Percentiles rank a stretch among this genome's conserved stretches.
Conservation (phyloP, 1,140 invertebrate species). For the Papilio polytes region DNA sequence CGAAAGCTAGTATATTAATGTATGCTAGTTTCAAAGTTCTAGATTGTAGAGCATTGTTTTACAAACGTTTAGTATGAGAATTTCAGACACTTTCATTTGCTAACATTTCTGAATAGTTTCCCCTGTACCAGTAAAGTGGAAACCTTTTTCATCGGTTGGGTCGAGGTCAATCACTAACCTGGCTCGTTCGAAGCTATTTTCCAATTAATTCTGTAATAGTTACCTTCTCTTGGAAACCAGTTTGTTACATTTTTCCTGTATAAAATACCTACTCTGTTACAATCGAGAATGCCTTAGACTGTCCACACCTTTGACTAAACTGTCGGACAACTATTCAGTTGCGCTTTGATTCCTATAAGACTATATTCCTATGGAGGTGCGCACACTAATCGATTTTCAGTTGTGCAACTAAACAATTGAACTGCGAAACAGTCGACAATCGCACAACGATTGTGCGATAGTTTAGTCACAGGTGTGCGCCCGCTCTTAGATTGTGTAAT, state of each 20-base stretch:
- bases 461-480: no score
- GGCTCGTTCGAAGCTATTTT: conserved; percentile 17
- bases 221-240: background rate
- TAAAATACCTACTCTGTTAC: background rate
- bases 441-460: no score
- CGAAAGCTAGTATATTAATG: no score
- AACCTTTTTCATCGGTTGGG: background rate
- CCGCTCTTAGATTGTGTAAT: no score
- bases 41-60: background rate
- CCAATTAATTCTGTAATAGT: conserved; percentile 21
- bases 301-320: no score
- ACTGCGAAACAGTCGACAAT: no score
- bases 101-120: background rate
- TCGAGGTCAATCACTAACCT: conserved; percentile 11
- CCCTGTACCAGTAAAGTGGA: background rate
- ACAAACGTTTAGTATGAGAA: background rate
- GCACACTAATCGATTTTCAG: no score
- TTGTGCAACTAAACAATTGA: no score
- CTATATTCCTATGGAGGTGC: no score
- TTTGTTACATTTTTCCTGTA: background rate
- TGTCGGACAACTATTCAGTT: no score
- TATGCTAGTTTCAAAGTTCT: no score
- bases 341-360: no score
- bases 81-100: background rate
- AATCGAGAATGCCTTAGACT: background rate